Conservation (phyloP, 1,140 invertebrate genomes). For the Drosophila saltans region DNA sequence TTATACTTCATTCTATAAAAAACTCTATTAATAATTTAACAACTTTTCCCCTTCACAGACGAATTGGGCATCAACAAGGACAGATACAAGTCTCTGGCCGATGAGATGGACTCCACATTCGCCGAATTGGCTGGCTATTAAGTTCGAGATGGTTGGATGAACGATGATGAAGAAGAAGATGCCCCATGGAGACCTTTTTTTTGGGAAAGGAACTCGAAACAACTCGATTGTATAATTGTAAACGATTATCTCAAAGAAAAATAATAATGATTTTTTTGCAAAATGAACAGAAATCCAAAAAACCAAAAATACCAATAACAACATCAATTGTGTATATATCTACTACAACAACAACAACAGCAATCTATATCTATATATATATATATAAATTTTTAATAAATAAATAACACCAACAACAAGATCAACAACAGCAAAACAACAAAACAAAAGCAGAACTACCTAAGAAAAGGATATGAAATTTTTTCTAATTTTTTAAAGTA, state of each 20-base stretch:
- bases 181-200: constrained; percentile 5
- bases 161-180: constrained; percentile 24
- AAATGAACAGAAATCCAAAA: constrained; percentile 34
- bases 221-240: constrained; percentile 52
- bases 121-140: constrained; percentile 96
- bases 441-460: constrained; percentile 20
- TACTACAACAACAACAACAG: constrained; percentile 12
- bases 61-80: constrained; percentile 99
- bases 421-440: constrained; percentile 65
- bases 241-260: constrained; percentile 66
- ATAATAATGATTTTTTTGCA: constrained; percentile 38
- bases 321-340: constrained; percentile 78
- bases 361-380: constrained; percentile 26
- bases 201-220: constrained; percentile 43
- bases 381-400: constrained; percentile 79
- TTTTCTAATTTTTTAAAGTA: constrained; percentile 74
- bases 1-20: too few relatives aligned
- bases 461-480: constrained; percentile 28
- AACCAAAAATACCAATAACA: constrained; percentile 66
- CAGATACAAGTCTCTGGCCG: constrained; percentile 97
- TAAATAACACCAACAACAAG: constrained; percentile 78
- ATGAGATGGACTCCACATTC: constrained; percentile 99
- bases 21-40: constrained; percentile 40
- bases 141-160: constrained; percentile 43
- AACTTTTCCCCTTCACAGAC: constrained; percentile 86